Percentiles rank a stretch among this genome's conserved stretches.
Evolutionary conservation across 2,888 invertebrate species (phyloP).

Genomic region (Cephus sareptanus): DNA sequence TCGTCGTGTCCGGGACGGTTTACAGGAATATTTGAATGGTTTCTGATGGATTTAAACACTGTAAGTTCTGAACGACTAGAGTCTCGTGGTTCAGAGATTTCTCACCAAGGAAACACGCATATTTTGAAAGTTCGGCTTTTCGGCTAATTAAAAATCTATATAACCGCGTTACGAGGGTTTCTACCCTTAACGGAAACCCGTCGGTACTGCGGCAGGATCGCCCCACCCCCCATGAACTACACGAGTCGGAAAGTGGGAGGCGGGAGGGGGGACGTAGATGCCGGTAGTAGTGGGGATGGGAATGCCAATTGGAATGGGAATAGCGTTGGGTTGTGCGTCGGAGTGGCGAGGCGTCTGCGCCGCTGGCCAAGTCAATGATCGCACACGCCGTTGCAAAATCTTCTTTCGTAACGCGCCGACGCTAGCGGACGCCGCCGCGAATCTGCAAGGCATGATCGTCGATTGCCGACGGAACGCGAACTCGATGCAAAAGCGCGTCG

Average conservation of each 20-base stretch:
- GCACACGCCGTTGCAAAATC: conserved; percentile 11
- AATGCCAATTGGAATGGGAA: neutral
- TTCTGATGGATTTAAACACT: neutral
- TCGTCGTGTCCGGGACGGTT: neutral
- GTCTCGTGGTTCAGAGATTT: neutral
- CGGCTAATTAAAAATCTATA: conserved; percentile 48
- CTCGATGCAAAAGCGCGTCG: conserved; percentile 24
- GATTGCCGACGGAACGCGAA: neutral
- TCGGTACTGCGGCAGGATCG: conserved; percentile 52
- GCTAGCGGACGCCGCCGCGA: neutral
- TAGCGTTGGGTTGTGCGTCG: conserved; percentile 5
- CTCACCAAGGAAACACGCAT: neutral
- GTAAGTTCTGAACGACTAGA: neutral
- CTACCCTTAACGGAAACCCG: conserved; percentile 45
- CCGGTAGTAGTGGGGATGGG: conserved; percentile 20
- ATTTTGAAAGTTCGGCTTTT: conserved; percentile 2
- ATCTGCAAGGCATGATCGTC: neutral
- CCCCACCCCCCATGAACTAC: conserved; percentile 19
- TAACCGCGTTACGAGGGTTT: conserved; percentile 33
- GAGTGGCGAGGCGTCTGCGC: conserved; percentile 32
- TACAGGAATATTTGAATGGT: neutral
- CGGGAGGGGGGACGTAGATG: conserved; percentile 16
- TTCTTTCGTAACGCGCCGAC: neutral
- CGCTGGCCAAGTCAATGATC: conserved; percentile 34
- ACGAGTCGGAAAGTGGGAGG: conserved; percentile 7